Base-by-base conservation (phyloP, 2,888 invertebrate species). In the Lobophora halterata region DNA sequence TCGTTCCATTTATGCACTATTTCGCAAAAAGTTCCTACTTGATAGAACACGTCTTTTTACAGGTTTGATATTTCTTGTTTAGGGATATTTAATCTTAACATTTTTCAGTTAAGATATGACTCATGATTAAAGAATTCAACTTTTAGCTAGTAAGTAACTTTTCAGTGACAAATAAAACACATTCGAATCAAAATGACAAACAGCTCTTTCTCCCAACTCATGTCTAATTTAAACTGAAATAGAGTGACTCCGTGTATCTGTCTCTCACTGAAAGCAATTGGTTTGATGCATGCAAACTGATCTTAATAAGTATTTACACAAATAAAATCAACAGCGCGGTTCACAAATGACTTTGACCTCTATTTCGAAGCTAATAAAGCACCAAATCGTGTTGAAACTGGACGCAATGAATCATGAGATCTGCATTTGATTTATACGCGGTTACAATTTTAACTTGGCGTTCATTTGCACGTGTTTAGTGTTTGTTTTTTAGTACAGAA, bases 351-450 rank as follows among this genome's bases (percentile, higher is more conserved):
- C 32, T 50, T 45, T 51, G 5, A 35, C 46, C 53, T 33, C 18
- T 58, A 36, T 36, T 0, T 0, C 5, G 0, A 5, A 33, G 6
- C 14, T 7, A n/a, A 32, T 53, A 55, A 21, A 33, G 31, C 14
- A 9, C 7, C 18, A 32, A 20, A 25, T 37, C 3, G 4, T 17
- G 5, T 9, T 10, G 8, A 7, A 3, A 9, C 25, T 9, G 3
- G 6, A 9, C 6, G 29, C 31, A 27, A 66, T 76, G 75, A 74
- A 66, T 75, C 76, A 76, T 65, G 41, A 30, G 43, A 40, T 29
- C 49, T 52, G 46, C 52, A 45, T 71, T 78, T 81, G 78, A 80
- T 79, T 80, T 78, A 80, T 65, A 52, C 47, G 46, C 51, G 50
- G 62, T 51, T 55, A 60, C 67, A 57, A 57, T 62, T 72, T 68